Percentiles rank a stretch among this genome's conserved stretches.
phyloP scores from a whole-genome alignment of 2,797 vertebrate genomes.

The Hypotaenidia okinawae region DNA sequence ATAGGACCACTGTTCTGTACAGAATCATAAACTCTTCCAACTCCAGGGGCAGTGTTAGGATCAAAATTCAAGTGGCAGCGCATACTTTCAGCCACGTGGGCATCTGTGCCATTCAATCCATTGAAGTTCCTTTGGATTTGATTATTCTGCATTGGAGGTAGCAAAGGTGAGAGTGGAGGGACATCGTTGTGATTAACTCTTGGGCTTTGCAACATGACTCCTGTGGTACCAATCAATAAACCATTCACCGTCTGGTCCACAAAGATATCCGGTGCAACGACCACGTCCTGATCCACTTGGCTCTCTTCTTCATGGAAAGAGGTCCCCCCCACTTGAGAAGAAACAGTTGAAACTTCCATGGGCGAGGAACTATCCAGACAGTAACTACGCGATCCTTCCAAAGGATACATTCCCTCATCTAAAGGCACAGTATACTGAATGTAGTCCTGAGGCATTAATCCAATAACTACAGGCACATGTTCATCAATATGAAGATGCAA shows the following conservation, averaged over 20 bases:
- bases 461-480: slow-evolving; percentile 96
- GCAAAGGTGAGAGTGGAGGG: slow-evolving; percentile 91
- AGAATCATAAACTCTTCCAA: slow-evolving; percentile 94
- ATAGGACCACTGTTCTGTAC: slow-evolving; percentile 94
- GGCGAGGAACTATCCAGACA: slow-evolving; percentile 92
- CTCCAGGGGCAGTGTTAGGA: slow-evolving; percentile 93
- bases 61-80: slow-evolving; percentile 97
- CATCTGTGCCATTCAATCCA: slow-evolving; percentile 86
- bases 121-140: slow-evolving; percentile 90
- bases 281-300: slow-evolving; percentile 85
- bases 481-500: slow-evolving; percentile 93
- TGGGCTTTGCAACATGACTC: slow-evolving; percentile 89
- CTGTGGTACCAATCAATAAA: slow-evolving; percentile 87
- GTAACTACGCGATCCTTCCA: slow-evolving; percentile 90
- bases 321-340: slow-evolving; percentile 81
- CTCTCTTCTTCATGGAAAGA: slow-evolving; percentile 85
- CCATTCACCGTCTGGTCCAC: slow-evolving; percentile 89
- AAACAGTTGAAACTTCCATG: slow-evolving; percentile 90
- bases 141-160: slow-evolving; percentile 88
- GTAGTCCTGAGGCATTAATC: slow-evolving; percentile 97
- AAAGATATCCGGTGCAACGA: slow-evolving; percentile 88
- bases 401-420: slow-evolving; percentile 96
- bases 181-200: slow-evolving; percentile 77
- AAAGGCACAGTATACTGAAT: slow-evolving; percentile 99
- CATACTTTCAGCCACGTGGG: slow-evolving; percentile 89